These are phyloP conservation scores for Bellardia bayeri DNA, from an alignment of 2,888 invertebrate species.

Conservation along the genomic window DNA sequence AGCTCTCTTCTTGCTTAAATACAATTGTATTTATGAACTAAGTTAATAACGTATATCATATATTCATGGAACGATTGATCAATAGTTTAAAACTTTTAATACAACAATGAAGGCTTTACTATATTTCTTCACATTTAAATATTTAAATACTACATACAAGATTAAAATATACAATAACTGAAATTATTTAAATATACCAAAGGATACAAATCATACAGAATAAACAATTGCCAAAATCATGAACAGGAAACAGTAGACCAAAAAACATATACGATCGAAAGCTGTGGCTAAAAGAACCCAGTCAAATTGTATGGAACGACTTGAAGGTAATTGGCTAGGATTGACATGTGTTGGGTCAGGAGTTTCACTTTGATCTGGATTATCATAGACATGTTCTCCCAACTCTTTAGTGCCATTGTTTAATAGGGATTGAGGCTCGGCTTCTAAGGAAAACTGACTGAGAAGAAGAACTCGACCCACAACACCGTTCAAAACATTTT, in stretches of 20 bases:
- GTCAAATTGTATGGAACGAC: constrained; percentile 85
- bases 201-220: constrained; percentile 75
- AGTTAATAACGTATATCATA: too few relatives aligned
- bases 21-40: too few relatives aligned
- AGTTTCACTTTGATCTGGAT: constrained; percentile 72
- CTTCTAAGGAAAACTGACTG: constrained; percentile 79
- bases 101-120: neutral
- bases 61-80: neutral
- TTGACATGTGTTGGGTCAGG: constrained; percentile 76
- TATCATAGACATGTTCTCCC: constrained; percentile 78
- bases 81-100: neutral
- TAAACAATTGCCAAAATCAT: constrained; percentile 82
- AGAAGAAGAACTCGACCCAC: constrained; percentile 78
- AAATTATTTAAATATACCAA: constrained; percentile 2
- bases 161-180: constrained; percentile 35
- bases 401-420: constrained; percentile 79
- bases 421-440: constrained; percentile 75
- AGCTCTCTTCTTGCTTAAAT: too few relatives aligned
- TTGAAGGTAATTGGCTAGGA: constrained; percentile 75
- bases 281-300: constrained; percentile 88
- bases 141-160: constrained; percentile 22
- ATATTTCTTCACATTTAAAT: neutral
- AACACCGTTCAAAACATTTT: constrained; percentile 80
- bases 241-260: constrained; percentile 86
- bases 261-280: constrained; percentile 87